Conservation (phyloP, 1,140 invertebrate genomes). For the Callitettix versicolor region DNA sequence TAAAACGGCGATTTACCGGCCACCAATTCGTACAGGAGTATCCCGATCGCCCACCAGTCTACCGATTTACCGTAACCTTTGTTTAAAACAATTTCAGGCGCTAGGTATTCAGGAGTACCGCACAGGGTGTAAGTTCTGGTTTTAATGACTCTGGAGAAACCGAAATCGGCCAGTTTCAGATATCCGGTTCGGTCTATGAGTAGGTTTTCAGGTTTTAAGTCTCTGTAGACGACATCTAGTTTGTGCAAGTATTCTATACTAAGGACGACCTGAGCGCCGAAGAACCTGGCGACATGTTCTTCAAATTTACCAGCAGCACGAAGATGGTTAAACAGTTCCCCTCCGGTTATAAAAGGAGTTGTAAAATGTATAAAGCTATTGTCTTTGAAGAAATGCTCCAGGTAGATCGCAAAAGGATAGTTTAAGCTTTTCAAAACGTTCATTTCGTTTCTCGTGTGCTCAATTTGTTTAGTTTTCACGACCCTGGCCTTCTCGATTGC, state of each 20-base stretch:
- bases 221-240: conserved; percentile 80
- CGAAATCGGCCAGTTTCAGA: conserved; percentile 13
- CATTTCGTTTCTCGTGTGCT: conserved; percentile 79
- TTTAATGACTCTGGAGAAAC: conserved; percentile 9
- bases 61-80: conserved; percentile 94
- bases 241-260: conserved; percentile 89
- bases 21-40: conserved; percentile 76
- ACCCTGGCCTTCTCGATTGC: background rate
- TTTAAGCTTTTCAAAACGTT: conserved; percentile 64
- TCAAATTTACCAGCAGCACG: conserved; percentile 50
- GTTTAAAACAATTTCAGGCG: conserved; percentile 87
- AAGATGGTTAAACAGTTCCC: conserved; percentile 74
- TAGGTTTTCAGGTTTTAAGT: conserved; percentile 31
- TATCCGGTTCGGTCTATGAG: conserved; percentile 24
- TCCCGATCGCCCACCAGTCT: conserved; percentile 93
- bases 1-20: conserved; percentile 78
- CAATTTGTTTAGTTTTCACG: conserved; percentile 44
- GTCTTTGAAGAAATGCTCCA: conserved; percentile 79
- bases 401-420: conserved; percentile 75
- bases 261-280: conserved; percentile 82
- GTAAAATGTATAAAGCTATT: conserved; percentile 74
- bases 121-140: conserved; percentile 87
- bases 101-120: conserved; percentile 92
- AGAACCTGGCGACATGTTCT: conserved; percentile 76
- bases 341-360: conserved; percentile 69